These are phyloP conservation scores for Palythoa grandiflora DNA, from an alignment of 92 coral and sea anemone species.

Conservation along the genomic window DNA sequence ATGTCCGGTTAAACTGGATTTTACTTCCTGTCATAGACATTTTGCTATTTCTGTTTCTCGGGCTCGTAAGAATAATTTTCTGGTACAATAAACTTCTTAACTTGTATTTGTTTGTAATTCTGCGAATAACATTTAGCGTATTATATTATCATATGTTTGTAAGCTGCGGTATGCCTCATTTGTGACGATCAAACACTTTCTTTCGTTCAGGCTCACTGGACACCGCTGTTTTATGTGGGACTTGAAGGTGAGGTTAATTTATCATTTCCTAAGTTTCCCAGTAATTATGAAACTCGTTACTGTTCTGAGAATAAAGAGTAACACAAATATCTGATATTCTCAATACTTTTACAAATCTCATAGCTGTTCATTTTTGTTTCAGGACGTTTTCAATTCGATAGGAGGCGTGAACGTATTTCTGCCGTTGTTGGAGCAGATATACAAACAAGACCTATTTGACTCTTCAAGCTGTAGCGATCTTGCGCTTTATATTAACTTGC, in stretches of 20 bases:
- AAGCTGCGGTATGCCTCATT: not conserved
- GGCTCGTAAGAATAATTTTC: too few relatives aligned
- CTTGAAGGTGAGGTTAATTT: constrained; percentile 77
- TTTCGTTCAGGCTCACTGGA: constrained; percentile 75
- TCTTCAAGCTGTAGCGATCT: constrained; percentile 62
- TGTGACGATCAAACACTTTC: not conserved
- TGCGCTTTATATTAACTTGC: constrained; percentile 72
- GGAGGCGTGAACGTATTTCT: too few relatives aligned
- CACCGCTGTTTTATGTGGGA: constrained; percentile 90
- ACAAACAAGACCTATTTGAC: constrained; percentile 3
- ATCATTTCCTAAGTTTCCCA: too few relatives aligned
- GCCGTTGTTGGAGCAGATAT: too few relatives aligned
- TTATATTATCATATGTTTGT: too few relatives aligned
- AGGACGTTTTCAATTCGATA: not conserved
- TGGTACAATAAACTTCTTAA: too few relatives aligned
- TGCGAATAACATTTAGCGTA: too few relatives aligned
- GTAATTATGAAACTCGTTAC: not conserved
- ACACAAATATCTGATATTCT: not conserved
- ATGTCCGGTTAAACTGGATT: too few relatives aligned
- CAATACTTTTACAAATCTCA: too few relatives aligned
- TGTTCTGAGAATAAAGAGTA: not conserved
- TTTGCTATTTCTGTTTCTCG: too few relatives aligned
- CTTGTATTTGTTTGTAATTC: too few relatives aligned
- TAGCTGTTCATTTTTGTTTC: not conserved
- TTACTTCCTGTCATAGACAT: too few relatives aligned